Percentiles rank a stretch among this genome's conserved stretches.
These are phyloP conservation scores for Aporophyla lueneburgensis DNA, from an alignment of 2,888 invertebrate species.

Conservation along the genomic window DNA sequence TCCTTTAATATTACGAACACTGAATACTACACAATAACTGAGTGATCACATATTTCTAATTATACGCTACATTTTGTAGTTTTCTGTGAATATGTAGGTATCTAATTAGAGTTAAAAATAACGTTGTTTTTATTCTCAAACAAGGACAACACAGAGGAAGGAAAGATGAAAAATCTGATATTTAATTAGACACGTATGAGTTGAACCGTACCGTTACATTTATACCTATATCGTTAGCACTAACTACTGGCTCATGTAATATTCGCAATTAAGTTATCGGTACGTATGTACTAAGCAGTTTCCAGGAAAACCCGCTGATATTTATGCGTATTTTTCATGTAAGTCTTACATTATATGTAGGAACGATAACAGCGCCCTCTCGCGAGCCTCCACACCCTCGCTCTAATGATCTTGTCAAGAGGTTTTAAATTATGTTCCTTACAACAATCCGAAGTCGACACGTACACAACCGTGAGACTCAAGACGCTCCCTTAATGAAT, in stretches of 20 bases:
- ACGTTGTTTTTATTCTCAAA: slow-evolving; percentile 10
- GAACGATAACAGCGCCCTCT: slow-evolving; percentile 67
- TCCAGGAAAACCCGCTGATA: slow-evolving; percentile 42
- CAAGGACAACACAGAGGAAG: slow-evolving; percentile 46
- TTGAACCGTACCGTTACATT: slow-evolving; percentile 2
- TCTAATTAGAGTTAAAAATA: slow-evolving; percentile 23
- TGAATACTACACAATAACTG: neutral
- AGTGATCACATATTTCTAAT: neutral
- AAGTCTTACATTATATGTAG: slow-evolving; percentile 54
- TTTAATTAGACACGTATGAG: slow-evolving; percentile 37
- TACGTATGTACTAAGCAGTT: neutral
- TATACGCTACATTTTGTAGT: neutral
- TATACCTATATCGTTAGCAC: slow-evolving; percentile 27
- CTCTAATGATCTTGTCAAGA: slow-evolving; percentile 86
- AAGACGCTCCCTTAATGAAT: slow-evolving; percentile 87
- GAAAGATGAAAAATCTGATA: slow-evolving; percentile 56
- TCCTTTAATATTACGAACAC: neutral
- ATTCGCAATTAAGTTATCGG: slow-evolving; percentile 25
- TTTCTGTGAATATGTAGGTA: neutral
- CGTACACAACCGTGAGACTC: slow-evolving; percentile 81
- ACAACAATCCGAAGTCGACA: slow-evolving; percentile 87
- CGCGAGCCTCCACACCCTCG: slow-evolving; percentile 67
- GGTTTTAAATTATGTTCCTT: slow-evolving; percentile 88
- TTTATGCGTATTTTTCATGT: slow-evolving; percentile 34
- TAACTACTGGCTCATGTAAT: slow-evolving; percentile 7